Conservation (phyloP, 1,140 invertebrate genomes). For the Trichomalopsis sarcophagae region DNA sequence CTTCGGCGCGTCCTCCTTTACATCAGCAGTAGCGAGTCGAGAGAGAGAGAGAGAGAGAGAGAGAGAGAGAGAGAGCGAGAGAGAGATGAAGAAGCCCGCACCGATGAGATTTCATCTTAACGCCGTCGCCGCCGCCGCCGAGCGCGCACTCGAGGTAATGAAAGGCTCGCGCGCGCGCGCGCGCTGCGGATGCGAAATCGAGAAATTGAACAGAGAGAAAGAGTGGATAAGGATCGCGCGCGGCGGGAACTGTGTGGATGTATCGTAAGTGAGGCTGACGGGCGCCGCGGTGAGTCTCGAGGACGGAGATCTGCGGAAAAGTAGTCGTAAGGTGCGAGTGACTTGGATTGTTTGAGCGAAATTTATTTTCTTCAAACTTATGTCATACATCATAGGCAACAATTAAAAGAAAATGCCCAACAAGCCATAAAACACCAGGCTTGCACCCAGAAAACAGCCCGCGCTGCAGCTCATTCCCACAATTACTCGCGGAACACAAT, state of each 20-base stretch:
- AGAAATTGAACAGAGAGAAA: conserved; percentile 3
- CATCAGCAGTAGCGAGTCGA: background rate
- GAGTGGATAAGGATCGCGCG: background rate
- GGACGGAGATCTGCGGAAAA: background rate
- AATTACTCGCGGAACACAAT: too few relatives aligned
- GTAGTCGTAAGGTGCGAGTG: too few relatives aligned
- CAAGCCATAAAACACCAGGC: too few relatives aligned
- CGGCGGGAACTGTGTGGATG: background rate
- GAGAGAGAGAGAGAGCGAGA: background rate
- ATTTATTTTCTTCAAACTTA: too few relatives aligned
- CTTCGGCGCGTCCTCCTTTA: background rate
- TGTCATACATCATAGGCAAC: too few relatives aligned
- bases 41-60: background rate
- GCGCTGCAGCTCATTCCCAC: too few relatives aligned
- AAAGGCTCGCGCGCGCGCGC: background rate
- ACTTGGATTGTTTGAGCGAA: too few relatives aligned
- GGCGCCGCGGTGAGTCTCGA: background rate
- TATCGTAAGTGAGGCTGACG: conserved; percentile 22
- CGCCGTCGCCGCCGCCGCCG: background rate
- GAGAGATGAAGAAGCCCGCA: background rate
- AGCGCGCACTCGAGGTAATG: background rate
- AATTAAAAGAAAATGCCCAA: too few relatives aligned
- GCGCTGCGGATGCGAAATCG: conserved; percentile 11
- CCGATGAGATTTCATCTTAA: conserved; percentile 25
- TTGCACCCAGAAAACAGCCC: too few relatives aligned